Conservation (phyloP, 2,113 vertebrate genomes). For the Pavo muticus region DNA sequence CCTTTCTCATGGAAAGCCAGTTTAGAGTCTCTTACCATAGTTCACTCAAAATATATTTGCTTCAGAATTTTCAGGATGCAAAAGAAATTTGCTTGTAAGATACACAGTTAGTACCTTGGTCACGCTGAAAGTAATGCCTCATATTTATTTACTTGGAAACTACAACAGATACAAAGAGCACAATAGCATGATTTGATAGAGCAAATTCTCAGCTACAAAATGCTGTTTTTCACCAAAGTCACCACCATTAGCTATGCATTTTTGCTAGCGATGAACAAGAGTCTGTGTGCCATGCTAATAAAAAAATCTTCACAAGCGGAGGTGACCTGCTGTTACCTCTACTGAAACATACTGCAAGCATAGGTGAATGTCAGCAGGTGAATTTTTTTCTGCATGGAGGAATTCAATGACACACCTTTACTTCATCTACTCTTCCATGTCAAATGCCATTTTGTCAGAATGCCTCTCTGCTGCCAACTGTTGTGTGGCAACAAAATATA, state of each 20-base stretch:
- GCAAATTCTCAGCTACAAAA: background rate
- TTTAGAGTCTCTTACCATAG: background rate
- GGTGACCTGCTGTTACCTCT: no score
- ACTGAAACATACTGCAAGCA: no score
- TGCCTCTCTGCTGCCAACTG: background rate
- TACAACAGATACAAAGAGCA: background rate
- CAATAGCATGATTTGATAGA: background rate
- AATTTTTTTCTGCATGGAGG: background rate
- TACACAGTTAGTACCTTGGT: background rate
- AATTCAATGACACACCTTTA: background rate
- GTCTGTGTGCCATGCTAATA: background rate
- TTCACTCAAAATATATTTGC: background rate
- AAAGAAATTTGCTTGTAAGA: background rate
- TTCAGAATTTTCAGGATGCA: background rate
- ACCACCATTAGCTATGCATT: background rate
- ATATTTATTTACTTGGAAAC: background rate
- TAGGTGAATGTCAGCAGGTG: background rate
- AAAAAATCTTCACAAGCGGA: no score
- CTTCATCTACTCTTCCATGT: background rate
- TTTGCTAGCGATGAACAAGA: background rate
- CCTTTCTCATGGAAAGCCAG: background rate
- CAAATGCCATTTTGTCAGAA: background rate
- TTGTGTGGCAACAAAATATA: background rate
- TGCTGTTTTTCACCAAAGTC: background rate
- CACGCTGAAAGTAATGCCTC: background rate